Conservation (phyloP, 2,797 vertebrate genomes). For the Danio aesculapii region DNA sequence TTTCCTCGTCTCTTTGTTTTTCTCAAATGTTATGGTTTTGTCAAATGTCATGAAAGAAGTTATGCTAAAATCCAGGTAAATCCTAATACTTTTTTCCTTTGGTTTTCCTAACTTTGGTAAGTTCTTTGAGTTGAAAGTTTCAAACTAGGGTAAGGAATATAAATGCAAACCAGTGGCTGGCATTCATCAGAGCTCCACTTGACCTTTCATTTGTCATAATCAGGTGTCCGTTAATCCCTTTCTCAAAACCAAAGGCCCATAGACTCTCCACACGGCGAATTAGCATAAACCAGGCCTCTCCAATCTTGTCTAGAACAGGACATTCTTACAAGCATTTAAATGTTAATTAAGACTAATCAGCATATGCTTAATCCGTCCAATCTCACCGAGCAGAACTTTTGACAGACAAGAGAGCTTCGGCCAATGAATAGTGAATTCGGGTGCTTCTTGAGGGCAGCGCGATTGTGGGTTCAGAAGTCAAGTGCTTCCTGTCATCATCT, state of each 20-base stretch:
- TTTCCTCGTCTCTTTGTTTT: not conserved
- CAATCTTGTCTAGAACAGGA: constrained; percentile 46
- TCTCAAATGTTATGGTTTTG: not conserved
- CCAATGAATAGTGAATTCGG: constrained; percentile 76
- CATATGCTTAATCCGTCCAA: constrained; percentile 66
- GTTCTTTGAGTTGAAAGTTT: constrained; percentile 15
- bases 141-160: constrained; percentile 41
- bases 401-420: constrained; percentile 73
- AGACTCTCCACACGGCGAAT: constrained; percentile 40
- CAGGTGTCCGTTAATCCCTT: constrained; percentile 57
- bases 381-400: constrained; percentile 57
- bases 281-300: constrained; percentile 52
- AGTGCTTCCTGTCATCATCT: constrained; percentile 83
- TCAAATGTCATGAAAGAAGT: not conserved
- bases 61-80: not conserved
- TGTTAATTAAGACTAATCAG: constrained; percentile 78
- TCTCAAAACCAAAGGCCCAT: constrained; percentile 40
- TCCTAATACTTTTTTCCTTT: not conserved
- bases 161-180: constrained; percentile 44
- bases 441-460: constrained; percentile 60
- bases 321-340: constrained; percentile 80
- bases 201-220: constrained; percentile 61
- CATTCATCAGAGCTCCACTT: constrained; percentile 50
- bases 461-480: constrained; percentile 80
- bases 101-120: not conserved